Conservation (phyloP, 2,888 invertebrate species). For the Reticulitermes lucifugus region DNA sequence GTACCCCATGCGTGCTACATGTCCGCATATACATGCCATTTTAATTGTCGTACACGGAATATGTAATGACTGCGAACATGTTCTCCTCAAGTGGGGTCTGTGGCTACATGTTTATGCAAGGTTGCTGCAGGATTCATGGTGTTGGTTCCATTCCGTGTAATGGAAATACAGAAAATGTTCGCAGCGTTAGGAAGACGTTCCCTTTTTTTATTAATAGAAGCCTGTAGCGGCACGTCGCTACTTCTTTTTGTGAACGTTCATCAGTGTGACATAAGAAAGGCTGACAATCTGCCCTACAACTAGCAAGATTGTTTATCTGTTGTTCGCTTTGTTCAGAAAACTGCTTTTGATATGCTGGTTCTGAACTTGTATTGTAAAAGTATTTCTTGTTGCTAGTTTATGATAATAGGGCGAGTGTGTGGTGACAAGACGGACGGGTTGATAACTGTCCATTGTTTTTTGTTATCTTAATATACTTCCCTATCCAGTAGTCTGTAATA, state of each 20-base stretch:
- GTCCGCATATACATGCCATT: too few species aligned
- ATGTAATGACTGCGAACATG: too few species aligned
- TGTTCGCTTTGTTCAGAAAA: not conserved
- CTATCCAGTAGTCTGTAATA: not conserved
- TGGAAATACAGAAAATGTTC: not conserved
- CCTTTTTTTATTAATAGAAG: not conserved
- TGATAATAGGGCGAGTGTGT: not conserved
- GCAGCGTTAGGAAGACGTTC: not conserved
- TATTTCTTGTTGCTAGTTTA: not conserved
- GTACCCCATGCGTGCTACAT: too few species aligned
- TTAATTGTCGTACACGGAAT: too few species aligned
- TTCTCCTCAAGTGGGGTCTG: too few species aligned
- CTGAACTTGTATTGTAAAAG: not conserved
- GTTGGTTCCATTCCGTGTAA: not conserved
- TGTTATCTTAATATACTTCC: not conserved
- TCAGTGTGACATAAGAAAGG: not conserved
- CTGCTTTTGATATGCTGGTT: not conserved
- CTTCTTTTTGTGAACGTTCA: not conserved
- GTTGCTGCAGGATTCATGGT: not conserved
- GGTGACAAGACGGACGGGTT: not conserved
- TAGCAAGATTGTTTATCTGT: not conserved
- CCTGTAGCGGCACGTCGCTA: not conserved
- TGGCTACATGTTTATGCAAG: too few species aligned
- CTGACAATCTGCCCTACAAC: not conserved
- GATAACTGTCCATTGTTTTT: not conserved